Evolutionary conservation across 2,888 invertebrate species (phyloP), one percentile per base, ranked within the genome.

Genomic region (Spisula solida): DNA sequence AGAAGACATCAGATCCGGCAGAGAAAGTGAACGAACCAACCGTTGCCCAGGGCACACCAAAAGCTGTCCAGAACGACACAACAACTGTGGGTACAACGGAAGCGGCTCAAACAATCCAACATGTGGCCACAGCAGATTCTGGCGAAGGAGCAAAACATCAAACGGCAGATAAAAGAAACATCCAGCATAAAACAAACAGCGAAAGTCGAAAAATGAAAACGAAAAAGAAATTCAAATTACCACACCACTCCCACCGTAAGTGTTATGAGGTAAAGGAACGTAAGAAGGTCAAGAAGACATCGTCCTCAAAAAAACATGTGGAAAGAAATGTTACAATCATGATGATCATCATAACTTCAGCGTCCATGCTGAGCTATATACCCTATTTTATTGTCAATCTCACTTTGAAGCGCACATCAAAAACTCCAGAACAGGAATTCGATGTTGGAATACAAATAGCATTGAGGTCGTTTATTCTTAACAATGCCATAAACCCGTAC

Each of bases 401-500:
- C 10, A 29, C 78, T 20, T 48, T 87, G 6, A 78, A 60, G 34
- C 51, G 14, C 0, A 31, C 18, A 20, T 41, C 34, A 0, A 48
- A 31, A n/a, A 47, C 83, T 20, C 47, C 29, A 2, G 66, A 56
- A 16, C 60, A 60, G 16, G 83, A 87, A 78, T 80, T 87, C 48
- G 80, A 47, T 8, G 87, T 60, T 10, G 87, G 83, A 8, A 60
- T 87, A 31, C 87, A 87, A 25, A 79, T 87, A 34, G 87, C 83
- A 25, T 29, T 83, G 12, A 20, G 87, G n/a, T 87, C 41, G 41
- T 87, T 78, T 29, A 78, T 87, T 29, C 16, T 87, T 16, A 87
- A 87, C 51, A 87, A 48, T 48, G 87, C 83, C 34, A 66, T 87
- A 10, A 87, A 87, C n/a, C 87, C 87, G 0, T 87, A 83, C 83